A percentile compares a stretch with the other conserved stretches of the same genome.
These are phyloP conservation scores for Chaenogobius annularis DNA, from an alignment of 2,113 vertebrate genomes.

Conservation along the genomic window DNA sequence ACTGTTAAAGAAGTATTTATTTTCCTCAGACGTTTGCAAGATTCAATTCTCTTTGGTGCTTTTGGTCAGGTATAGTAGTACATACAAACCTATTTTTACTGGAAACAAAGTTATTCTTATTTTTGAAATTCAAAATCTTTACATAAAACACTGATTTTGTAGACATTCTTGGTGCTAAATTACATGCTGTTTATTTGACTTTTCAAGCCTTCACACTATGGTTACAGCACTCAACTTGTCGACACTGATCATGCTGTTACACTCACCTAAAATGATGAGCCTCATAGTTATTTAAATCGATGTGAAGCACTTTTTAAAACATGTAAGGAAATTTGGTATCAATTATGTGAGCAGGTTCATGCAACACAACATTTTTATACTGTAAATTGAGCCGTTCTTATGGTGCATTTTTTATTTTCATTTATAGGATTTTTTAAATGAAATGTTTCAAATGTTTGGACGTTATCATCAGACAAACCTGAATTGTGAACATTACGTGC, in stretches of 20 bases:
- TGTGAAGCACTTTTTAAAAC: constrained; percentile 84
- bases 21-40: constrained; percentile 69
- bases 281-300: constrained; percentile 70
- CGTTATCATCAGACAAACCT: constrained; percentile 62
- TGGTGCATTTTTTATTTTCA: constrained; percentile 69
- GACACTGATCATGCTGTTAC: constrained; percentile 54
- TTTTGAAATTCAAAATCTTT: constrained; percentile 67
- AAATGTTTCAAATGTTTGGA: constrained; percentile 55
- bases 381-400: constrained; percentile 73
- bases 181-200: constrained; percentile 68
- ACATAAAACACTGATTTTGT: constrained; percentile 85
- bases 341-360: constrained; percentile 59
- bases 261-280: constrained; percentile 61
- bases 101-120: constrained; percentile 81
- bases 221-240: constrained; percentile 47
- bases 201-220: constrained; percentile 82
- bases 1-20: constrained; percentile 78
- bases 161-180: constrained; percentile 89
- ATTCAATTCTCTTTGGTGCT: constrained; percentile 87
- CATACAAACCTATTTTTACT: constrained; percentile 81
- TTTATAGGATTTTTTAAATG: constrained; percentile 50
- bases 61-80: constrained; percentile 78
- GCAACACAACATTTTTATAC: constrained; percentile 72
- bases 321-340: constrained; percentile 45
- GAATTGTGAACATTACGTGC: constrained; percentile 67